A percentile compares a stretch with the other conserved stretches of the same genome.
Conservation (phyloP, 2,888 invertebrate species). For the Drosophila leonis region DNA sequence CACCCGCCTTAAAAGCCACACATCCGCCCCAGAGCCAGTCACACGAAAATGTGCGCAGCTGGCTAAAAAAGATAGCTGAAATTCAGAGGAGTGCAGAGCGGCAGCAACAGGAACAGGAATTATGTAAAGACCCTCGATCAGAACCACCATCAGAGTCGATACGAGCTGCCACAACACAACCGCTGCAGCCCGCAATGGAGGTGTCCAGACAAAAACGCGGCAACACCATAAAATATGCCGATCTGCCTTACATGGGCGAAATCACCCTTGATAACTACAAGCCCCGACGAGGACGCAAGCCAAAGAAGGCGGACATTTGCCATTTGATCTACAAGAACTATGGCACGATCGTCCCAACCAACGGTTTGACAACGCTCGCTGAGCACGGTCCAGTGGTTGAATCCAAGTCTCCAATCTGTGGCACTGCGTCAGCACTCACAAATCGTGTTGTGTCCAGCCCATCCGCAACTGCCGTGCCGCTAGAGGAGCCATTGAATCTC, state of each 20-base stretch:
- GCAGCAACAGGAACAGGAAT: conserved; percentile 57
- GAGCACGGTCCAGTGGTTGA: conserved; percentile 13
- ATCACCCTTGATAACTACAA: conserved; percentile 95
- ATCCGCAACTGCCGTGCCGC: background rate
- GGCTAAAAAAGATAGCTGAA: conserved; percentile 91
- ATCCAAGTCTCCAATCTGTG: conserved; percentile 5
- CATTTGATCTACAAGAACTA: conserved; percentile 96
- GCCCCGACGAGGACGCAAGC: conserved; percentile 94
- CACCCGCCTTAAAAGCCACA: conserved; percentile 75
- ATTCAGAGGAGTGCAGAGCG: conserved; percentile 87
- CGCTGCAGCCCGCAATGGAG: background rate
- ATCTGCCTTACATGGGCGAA: conserved; percentile 96
- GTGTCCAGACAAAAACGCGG: conserved; percentile 83
- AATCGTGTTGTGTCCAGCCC: conserved; percentile 13
- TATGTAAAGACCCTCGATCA: conserved; percentile 14
- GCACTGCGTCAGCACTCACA: background rate
- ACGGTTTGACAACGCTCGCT: background rate
- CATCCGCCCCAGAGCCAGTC: conserved; percentile 85
- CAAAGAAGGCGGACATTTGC: conserved; percentile 96
- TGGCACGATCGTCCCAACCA: conserved; percentile 91
- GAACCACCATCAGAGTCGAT: background rate
- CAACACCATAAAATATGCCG: conserved; percentile 89
- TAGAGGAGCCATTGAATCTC: conserved; percentile 92
- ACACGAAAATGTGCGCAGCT: conserved; percentile 90
- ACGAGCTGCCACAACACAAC: background rate